These are phyloP conservation scores for Leptopilina boulardi DNA, from an alignment of 1,140 invertebrate species.

Conservation along the genomic window DNA sequence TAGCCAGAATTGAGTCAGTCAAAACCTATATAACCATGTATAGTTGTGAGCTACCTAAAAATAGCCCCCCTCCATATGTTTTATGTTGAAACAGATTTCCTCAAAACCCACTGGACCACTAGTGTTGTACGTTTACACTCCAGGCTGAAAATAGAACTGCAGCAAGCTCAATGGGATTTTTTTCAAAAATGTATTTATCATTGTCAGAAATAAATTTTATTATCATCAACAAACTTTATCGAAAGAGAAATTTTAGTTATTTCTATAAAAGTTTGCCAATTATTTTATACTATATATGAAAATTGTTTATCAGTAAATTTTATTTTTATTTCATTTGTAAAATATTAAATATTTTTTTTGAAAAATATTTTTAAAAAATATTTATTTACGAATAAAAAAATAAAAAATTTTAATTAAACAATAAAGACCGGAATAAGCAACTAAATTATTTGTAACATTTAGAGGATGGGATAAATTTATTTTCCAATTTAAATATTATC, in stretches of 20 bases:
- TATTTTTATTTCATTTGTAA: too few relatives aligned
- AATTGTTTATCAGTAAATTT: too few relatives aligned
- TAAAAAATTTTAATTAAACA: too few relatives aligned
- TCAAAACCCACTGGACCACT: conserved; percentile 22
- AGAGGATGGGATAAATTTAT: too few relatives aligned
- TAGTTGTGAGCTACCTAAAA: conserved; percentile 69
- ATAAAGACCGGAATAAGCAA: too few relatives aligned
- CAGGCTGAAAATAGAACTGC: conserved; percentile 13
- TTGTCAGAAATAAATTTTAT: background rate
- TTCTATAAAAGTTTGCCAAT: too few relatives aligned
- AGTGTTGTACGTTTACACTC: conserved; percentile 4
- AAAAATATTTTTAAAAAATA: background rate
- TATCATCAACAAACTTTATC: too few relatives aligned
- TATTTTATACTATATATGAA: too few relatives aligned
- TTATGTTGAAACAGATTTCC: conserved; percentile 24
- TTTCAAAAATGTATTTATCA: background rate
- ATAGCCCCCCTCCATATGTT: conserved; percentile 36
- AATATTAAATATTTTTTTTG: too few relatives aligned
- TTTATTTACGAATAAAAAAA: background rate
- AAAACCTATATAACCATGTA: conserved; percentile 71
- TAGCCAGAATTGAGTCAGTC: conserved; percentile 48
- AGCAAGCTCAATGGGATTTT: conserved; percentile 8
- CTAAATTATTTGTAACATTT: too few relatives aligned
- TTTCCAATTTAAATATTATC: too few relatives aligned
- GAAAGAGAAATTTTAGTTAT: too few relatives aligned